phyloP scores from a whole-genome alignment of 1,140 invertebrate genomes.

The Medauroidea extradentata region DNA sequence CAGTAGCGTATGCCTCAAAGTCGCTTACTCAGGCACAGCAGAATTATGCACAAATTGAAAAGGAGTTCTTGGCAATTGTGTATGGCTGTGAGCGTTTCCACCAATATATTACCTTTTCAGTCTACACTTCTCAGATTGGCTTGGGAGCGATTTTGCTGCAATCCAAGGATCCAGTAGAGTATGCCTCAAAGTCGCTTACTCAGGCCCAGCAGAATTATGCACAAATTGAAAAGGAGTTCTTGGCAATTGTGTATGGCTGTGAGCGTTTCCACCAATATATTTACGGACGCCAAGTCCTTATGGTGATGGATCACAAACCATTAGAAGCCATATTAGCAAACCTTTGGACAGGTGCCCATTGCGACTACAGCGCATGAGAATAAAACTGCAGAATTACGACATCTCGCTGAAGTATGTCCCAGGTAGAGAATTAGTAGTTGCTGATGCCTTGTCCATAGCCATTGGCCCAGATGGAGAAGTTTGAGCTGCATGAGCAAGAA shows the following conservation, averaged over 20 bases:
- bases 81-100: no score
- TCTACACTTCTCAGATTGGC: no score
- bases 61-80: no score
- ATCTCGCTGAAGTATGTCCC: neutral
- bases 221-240: no score
- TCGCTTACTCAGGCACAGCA: conserved; percentile 24
- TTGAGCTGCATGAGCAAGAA: neutral
- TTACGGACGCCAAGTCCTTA: conserved; percentile 36
- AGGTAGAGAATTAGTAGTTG: neutral
- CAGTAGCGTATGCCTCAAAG: conserved; percentile 37
- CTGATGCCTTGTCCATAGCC: neutral
- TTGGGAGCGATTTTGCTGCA: no score
- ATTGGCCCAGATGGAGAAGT: neutral
- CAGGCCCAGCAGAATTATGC: no score
- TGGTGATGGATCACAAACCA: conserved; percentile 45
- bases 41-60: conserved; percentile 31
- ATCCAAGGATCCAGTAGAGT: no score
- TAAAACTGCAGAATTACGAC: neutral
- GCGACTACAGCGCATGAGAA: conserved; percentile 23
- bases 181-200: no score
- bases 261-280: conserved; percentile 39
- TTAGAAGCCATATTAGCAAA: conserved; percentile 35
- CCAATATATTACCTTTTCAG: no score
- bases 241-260: conserved; percentile 30
- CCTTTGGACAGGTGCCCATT: conserved; percentile 30